Evolutionary conservation across 2,888 invertebrate genomes (phyloP).

Genomic region (Crossocerus cetratus): DNA sequence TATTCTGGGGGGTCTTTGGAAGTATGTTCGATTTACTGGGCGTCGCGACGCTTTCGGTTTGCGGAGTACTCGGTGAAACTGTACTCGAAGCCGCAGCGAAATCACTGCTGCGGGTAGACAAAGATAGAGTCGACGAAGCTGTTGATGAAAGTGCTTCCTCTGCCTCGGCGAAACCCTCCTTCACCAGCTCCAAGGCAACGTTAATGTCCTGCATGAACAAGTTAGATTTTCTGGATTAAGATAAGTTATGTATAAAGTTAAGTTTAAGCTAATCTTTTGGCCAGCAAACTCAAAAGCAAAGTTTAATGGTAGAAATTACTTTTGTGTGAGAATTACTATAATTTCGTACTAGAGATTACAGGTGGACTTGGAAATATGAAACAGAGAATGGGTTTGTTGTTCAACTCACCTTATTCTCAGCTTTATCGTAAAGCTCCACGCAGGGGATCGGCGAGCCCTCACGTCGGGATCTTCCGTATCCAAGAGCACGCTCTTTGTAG

Average conservation of each 20-base stretch:
- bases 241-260: neutral
- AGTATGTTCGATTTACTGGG: neutral
- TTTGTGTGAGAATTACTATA: too few relatives aligned
- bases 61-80: conserved; percentile 55
- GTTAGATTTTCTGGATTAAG: neutral
- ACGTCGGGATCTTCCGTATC: conserved; percentile 76
- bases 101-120: conserved; percentile 65
- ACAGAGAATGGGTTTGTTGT: neutral
- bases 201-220: conserved; percentile 78
- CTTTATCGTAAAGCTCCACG: conserved; percentile 86
- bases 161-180: conserved; percentile 79
- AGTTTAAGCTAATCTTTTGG: too few relatives aligned
- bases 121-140: conserved; percentile 63
- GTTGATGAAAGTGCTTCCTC: conserved; percentile 65
- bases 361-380: neutral
- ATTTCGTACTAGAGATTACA: neutral
- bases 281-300: too few relatives aligned
- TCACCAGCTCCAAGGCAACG: conserved; percentile 81
- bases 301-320: too few relatives aligned
- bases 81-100: conserved; percentile 52
- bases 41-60: conserved; percentile 1
- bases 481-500: conserved; percentile 80
- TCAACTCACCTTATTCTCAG: conserved; percentile 78
- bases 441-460: conserved; percentile 87
- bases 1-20: neutral